phyloP scores from a whole-genome alignment of 1,140 invertebrate genomes.

The Orchestia grillus region DNA sequence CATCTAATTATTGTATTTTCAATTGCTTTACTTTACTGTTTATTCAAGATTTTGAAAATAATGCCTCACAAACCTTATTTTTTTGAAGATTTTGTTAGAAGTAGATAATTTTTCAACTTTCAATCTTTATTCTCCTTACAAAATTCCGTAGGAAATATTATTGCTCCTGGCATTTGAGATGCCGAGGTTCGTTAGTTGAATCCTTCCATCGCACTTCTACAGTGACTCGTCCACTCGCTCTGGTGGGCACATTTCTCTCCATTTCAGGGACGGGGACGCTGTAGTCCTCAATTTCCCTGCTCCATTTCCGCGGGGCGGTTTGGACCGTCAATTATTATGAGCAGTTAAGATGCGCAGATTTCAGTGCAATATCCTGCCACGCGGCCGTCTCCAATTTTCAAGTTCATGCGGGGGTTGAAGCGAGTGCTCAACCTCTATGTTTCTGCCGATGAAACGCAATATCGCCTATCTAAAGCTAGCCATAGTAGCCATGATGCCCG shows the following conservation, averaged over 20 bases:
- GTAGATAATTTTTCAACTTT: background rate
- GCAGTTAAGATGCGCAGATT: conserved; percentile 19
- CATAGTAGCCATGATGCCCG: background rate
- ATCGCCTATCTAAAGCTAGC: background rate
- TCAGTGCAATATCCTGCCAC: background rate
- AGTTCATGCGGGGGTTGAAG: background rate
- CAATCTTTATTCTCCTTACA: background rate
- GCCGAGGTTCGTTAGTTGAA: background rate
- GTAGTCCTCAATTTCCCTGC: conserved; percentile 29
- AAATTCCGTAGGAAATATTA: background rate
- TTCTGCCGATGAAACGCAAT: background rate
- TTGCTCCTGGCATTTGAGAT: background rate
- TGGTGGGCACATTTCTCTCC: background rate
- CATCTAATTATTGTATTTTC: no score
- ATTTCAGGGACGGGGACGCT: background rate
- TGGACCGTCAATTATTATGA: conserved; percentile 37
- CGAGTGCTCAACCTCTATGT: background rate
- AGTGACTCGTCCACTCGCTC: background rate
- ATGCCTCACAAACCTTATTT: background rate
- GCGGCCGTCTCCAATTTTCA: background rate
- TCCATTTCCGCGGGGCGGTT: conserved; percentile 22
- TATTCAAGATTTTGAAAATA: background rate
- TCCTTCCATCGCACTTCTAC: background rate
- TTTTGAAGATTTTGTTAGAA: background rate
- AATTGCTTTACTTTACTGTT: no score